A percentile compares a stretch with the other conserved stretches of the same genome.
Evolutionary conservation across 2,113 vertebrate genomes (phyloP).

Genomic region (Oryzias curvinotus): DNA sequence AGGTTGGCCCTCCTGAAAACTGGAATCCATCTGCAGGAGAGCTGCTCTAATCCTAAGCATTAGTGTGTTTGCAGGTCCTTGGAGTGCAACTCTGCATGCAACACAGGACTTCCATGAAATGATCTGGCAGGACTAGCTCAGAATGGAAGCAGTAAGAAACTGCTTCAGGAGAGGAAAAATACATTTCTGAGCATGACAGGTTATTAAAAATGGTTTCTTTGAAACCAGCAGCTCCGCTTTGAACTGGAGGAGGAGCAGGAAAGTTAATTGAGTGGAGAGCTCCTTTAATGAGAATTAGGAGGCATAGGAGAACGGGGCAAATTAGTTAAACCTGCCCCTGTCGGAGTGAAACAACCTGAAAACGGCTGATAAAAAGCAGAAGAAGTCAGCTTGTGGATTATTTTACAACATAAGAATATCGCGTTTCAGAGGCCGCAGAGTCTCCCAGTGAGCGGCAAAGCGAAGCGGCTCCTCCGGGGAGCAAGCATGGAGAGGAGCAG

Average conservation of each 20-base stretch:
- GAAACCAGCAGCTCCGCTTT: background rate
- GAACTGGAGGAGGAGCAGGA: background rate
- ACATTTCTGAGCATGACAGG: slow-evolving; percentile 10
- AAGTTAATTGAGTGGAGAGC: background rate
- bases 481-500: slow-evolving; percentile 10
- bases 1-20: too few relatives aligned
- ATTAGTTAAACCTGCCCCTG: background rate
- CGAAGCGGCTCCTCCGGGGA: slow-evolving; percentile 13
- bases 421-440: slow-evolving; percentile 7
- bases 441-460: slow-evolving; percentile 10
- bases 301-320: background rate
- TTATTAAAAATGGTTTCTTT: slow-evolving; percentile 4
- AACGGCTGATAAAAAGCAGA: background rate
- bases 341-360: background rate
- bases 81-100: background rate
- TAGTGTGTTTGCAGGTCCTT: slow-evolving; percentile 2
- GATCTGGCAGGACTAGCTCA: slow-evolving; percentile 1
- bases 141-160: slow-evolving; percentile 11
- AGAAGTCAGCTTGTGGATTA: background rate
- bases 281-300: background rate
- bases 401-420: slow-evolving; percentile 12
- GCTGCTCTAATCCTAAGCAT: slow-evolving; percentile 3
- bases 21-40: background rate
- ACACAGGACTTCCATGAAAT: background rate
- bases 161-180: slow-evolving; percentile 13